Conservation (phyloP, 37 sponge, comb jelly and placozoan genomes). For the Spongilla lacustris region DNA sequence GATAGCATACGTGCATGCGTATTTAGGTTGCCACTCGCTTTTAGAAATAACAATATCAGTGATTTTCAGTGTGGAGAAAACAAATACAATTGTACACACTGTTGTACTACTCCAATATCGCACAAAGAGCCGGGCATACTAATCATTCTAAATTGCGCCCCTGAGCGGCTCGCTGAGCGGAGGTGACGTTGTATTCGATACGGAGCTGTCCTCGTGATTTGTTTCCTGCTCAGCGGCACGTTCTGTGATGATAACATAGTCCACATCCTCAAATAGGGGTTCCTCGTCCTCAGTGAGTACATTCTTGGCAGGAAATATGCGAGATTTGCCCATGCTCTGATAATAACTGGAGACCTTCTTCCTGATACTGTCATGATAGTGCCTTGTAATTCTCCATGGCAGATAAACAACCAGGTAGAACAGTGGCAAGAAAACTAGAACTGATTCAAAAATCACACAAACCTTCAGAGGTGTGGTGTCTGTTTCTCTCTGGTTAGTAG, state of each 20-base stretch:
- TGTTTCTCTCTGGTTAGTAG: background rate
- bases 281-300: background rate
- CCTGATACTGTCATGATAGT: background rate
- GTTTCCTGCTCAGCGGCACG: background rate
- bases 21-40: no score
- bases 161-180: no score
- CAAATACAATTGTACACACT: no score
- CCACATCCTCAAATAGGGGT: background rate
- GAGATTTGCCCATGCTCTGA: background rate
- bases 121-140: no score
- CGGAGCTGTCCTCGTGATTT: background rate
- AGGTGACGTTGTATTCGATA: background rate
- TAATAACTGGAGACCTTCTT: background rate
- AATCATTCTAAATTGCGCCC: no score
- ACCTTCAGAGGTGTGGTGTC: background rate
- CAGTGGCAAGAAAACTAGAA: constrained; percentile 35
- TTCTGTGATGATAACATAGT: background rate
- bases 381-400: background rate
- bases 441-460: background rate
- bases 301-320: background rate
- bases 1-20: no score
- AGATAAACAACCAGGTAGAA: constrained; percentile 39
- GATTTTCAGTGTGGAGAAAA: no score
- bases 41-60: no score
- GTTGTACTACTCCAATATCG: no score